Conservation (phyloP, 2,888 invertebrate species). For the Catocala fraxini region DNA sequence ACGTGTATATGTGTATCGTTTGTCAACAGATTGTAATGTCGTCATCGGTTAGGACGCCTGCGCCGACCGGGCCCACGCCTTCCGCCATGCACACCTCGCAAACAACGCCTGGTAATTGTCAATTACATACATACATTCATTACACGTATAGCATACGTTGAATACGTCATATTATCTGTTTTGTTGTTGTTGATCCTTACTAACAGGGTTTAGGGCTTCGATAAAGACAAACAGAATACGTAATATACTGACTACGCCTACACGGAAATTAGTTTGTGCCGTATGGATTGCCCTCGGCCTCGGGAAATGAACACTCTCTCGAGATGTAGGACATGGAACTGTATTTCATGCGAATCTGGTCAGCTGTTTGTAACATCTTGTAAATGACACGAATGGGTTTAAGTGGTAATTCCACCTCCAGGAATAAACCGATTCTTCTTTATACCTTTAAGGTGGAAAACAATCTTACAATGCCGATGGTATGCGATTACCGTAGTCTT, state of each 20-base stretch:
- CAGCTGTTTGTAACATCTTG: too few relatives aligned
- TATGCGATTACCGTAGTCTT: too few relatives aligned
- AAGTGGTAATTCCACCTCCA: too few relatives aligned
- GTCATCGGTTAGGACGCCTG: conserved; percentile 80
- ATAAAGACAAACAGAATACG: conserved; percentile 14
- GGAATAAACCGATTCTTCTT: too few relatives aligned
- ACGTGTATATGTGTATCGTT: conserved; percentile 26
- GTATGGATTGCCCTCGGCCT: neutral
- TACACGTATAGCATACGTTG: conserved; percentile 7
- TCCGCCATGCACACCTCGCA: conserved; percentile 81
- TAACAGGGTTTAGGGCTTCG: conserved; percentile 3
- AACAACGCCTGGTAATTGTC: conserved; percentile 69
- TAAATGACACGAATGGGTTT: too few relatives aligned
- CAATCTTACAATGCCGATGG: too few relatives aligned
- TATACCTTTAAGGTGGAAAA: too few relatives aligned
- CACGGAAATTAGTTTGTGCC: neutral
- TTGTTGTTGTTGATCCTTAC: conserved; percentile 10
- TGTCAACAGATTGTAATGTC: conserved; percentile 80
- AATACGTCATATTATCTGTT: conserved; percentile 7
- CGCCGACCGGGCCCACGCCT: conserved; percentile 69
- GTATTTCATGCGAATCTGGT: neutral
- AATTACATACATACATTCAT: conserved; percentile 12
- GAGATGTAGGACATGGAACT: neutral
- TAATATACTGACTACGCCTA: neutral
- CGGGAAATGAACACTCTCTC: conserved; percentile 1